phyloP scores from a whole-genome alignment of 2,888 invertebrate species.

The Eupithecia subumbrata region DNA sequence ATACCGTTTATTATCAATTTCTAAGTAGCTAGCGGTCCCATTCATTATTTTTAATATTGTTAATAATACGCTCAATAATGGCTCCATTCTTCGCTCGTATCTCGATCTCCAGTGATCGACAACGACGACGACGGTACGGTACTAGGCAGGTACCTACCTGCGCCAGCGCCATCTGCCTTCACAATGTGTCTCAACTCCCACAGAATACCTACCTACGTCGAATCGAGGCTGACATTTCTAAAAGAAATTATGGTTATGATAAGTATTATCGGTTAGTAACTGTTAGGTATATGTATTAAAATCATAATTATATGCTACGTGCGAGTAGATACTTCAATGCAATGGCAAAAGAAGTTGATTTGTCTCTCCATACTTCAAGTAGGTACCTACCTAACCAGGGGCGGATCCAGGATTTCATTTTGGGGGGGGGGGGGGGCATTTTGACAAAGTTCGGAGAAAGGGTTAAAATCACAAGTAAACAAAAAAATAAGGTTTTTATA shows the following conservation, averaged over 20 bases:
- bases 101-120: constrained; percentile 41
- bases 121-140: constrained; percentile 8
- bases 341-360: too few species aligned
- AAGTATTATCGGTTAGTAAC: not conserved
- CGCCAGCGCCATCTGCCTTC: constrained; percentile 31
- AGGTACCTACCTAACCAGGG: too few species aligned
- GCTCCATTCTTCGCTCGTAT: constrained; percentile 41
- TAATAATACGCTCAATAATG: constrained; percentile 39
- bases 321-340: too few species aligned
- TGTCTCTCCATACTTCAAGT: too few species aligned
- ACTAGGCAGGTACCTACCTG: too few species aligned
- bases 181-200: constrained; percentile 28
- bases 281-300: too few species aligned
- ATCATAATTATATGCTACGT: too few species aligned
- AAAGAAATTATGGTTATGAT: not conserved
- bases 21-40: constrained; percentile 31
- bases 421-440: too few species aligned
- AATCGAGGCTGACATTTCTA: constrained; percentile 11
- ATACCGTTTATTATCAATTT: constrained; percentile 36
- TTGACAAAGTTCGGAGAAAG: too few species aligned
- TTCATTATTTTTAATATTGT: constrained; percentile 42
- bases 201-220: constrained; percentile 10
- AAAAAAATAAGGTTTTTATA: too few species aligned
- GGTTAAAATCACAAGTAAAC: too few species aligned
- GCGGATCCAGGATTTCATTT: too few species aligned